Percentiles rank a stretch among this genome's conserved stretches.
Conservation (phyloP, 2,888 invertebrate genomes). For the Sussaba pulchella region DNA sequence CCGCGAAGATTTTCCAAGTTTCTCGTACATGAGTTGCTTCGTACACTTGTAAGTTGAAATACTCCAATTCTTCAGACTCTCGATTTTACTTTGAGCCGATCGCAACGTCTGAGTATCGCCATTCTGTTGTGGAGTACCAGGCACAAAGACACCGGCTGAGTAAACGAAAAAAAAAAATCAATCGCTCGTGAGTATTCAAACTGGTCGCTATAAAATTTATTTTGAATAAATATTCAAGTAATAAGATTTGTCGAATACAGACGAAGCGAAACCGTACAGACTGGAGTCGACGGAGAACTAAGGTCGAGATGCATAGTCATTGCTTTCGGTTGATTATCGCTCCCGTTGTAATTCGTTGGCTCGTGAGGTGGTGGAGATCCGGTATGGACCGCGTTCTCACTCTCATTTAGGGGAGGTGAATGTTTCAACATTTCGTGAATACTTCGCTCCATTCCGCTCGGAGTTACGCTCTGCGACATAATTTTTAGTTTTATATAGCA, state of each 20-base stretch:
- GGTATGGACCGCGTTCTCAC: constrained; percentile 90
- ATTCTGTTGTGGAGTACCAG: constrained; percentile 87
- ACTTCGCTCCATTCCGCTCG: constrained; percentile 86
- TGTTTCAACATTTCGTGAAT: constrained; percentile 95
- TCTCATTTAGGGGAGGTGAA: constrained; percentile 91
- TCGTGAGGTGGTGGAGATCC: constrained; percentile 88
- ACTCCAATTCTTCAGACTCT: constrained; percentile 97
- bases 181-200: not conserved
- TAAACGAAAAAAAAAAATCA: constrained; percentile 56
- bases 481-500: constrained; percentile 18
- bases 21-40: constrained; percentile 97
- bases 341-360: constrained; percentile 76
- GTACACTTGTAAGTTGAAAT: constrained; percentile 99
- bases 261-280: constrained; percentile 73
- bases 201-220: not conserved
- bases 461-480: constrained; percentile 58
- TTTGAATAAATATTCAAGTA: not conserved
- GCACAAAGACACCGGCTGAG: constrained; percentile 81
- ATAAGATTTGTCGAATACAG: constrained; percentile 60
- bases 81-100: constrained; percentile 93
- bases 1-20: constrained; percentile 96
- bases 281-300: constrained; percentile 87
- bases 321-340: constrained; percentile 86
- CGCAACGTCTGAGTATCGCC: constrained; percentile 88
- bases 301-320: constrained; percentile 90